Percentiles rank a stretch among this genome's conserved stretches.
Evolutionary conservation across 2,888 invertebrate genomes (phyloP).

Genomic region (Ochropacha duplaris): DNA sequence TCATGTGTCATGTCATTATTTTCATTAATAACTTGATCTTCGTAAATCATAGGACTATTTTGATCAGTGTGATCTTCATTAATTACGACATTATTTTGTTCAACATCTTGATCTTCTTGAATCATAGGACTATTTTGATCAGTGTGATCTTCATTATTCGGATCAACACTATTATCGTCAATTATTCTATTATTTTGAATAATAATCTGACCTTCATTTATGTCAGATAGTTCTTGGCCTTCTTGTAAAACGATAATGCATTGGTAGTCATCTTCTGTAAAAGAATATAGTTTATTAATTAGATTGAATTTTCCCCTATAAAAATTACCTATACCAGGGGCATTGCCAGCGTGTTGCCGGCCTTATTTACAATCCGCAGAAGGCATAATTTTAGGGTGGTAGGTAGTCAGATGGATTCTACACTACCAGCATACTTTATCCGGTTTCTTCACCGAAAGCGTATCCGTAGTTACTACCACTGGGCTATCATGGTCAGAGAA

Average conservation of each 20-base stretch:
- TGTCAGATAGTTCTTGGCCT: slow-evolving; percentile 51
- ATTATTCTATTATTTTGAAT: slow-evolving; percentile 13
- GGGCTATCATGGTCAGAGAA: too few species aligned
- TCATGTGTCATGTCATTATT: neutral
- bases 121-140: slow-evolving; percentile 14
- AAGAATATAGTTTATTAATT: slow-evolving; percentile 9
- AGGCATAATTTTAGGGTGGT: too few species aligned
- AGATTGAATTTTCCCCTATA: too few species aligned
- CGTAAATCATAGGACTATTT: too few species aligned
- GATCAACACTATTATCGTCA: neutral
- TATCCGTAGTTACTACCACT: too few species aligned
- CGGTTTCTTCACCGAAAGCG: too few species aligned
- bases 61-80: too few species aligned
- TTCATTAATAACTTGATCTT: neutral
- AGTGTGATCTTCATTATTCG: slow-evolving; percentile 34
- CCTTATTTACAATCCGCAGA: too few species aligned
- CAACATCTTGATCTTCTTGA: neutral
- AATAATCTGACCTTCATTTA: slow-evolving; percentile 48
- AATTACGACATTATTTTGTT: neutral
- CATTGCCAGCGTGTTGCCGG: too few species aligned
- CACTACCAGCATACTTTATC: too few species aligned
- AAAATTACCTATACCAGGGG: too few species aligned
- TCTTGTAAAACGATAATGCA: slow-evolving; percentile 76
- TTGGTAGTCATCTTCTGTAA: slow-evolving; percentile 73
- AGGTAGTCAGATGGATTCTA: too few species aligned